Evolutionary conservation across 2,888 invertebrate species (phyloP).

Genomic region (Tenodera sinensis): DNA sequence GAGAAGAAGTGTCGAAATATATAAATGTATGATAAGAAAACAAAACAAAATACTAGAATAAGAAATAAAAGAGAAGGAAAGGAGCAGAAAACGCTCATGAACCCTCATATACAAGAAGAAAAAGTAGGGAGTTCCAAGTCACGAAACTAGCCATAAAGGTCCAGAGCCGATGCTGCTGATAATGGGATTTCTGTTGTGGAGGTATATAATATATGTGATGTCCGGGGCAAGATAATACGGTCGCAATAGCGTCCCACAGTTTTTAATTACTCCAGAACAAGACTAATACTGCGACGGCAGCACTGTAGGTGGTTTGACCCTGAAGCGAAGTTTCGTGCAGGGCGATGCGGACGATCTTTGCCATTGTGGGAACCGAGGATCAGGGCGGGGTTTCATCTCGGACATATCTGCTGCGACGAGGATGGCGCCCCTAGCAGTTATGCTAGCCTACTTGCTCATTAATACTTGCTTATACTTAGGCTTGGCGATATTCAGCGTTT

Average conservation of each 20-base stretch:
- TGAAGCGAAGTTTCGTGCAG: conserved; percentile 3
- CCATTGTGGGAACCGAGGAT: conserved; percentile 4
- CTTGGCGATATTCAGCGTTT: no score
- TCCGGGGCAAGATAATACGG: neutral
- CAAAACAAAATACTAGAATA: neutral
- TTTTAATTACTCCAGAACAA: conserved; percentile 12
- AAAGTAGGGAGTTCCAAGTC: neutral
- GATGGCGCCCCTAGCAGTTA: neutral
- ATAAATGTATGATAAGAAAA: neutral
- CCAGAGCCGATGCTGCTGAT: neutral
- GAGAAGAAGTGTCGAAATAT: neutral
- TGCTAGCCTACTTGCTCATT: neutral
- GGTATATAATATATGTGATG: neutral
- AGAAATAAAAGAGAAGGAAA: neutral
- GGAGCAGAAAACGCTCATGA: neutral
- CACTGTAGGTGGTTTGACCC: conserved; percentile 7
- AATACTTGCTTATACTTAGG: no score
- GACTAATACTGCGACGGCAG: neutral
- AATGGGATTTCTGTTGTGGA: neutral
- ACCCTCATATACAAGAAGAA: neutral
- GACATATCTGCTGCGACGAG: neutral
- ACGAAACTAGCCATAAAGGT: neutral
- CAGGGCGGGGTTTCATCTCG: neutral
- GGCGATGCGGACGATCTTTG: neutral
- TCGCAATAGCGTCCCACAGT: neutral